Evolutionary conservation across 2,113 vertebrate species (phyloP).

Genomic region (Poeciliopsis turrubarensis): DNA sequence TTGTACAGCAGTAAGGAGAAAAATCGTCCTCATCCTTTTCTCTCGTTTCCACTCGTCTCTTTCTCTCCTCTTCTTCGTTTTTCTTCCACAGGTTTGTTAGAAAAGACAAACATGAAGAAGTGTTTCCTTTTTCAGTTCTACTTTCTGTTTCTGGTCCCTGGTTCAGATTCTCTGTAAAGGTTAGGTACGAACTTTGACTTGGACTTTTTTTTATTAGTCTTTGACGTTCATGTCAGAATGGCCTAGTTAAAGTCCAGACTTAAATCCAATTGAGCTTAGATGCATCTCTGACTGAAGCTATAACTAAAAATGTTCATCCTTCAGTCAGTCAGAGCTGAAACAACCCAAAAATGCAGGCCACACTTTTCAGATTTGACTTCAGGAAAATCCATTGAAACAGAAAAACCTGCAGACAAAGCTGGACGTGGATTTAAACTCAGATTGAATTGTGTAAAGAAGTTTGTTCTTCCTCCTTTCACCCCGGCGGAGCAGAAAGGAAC

Average conservation of each 20-base stretch:
- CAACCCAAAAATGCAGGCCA: too few species aligned
- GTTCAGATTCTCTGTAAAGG: too few species aligned
- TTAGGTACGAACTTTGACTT: too few species aligned
- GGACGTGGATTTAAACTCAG: not conserved
- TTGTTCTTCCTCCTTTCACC: slow-evolving; percentile 25
- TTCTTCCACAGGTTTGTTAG: not conserved
- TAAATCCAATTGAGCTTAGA: not conserved
- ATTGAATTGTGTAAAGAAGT: not conserved
- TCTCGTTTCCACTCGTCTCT: not conserved
- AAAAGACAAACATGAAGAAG: not conserved
- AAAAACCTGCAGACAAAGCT: not conserved
- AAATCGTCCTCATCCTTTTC: not conserved
- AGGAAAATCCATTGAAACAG: not conserved
- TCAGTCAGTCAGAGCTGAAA: too few species aligned
- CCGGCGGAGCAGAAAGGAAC: slow-evolving; percentile 10
- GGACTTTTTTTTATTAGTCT: too few species aligned
- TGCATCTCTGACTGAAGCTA: too few species aligned
- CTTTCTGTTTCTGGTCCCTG: not conserved
- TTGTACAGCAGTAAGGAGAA: too few species aligned
- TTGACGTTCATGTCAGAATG: not conserved
- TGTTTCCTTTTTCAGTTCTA: not conserved
- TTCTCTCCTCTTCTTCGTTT: not conserved
- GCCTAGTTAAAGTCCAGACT: not conserved
- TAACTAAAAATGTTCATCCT: too few species aligned
- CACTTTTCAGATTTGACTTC: not conserved